Evolutionary conservation across 1,140 invertebrate species (phyloP), one percentile per base, ranked within the genome.

Genomic region (Phthorimaea operculella): DNA sequence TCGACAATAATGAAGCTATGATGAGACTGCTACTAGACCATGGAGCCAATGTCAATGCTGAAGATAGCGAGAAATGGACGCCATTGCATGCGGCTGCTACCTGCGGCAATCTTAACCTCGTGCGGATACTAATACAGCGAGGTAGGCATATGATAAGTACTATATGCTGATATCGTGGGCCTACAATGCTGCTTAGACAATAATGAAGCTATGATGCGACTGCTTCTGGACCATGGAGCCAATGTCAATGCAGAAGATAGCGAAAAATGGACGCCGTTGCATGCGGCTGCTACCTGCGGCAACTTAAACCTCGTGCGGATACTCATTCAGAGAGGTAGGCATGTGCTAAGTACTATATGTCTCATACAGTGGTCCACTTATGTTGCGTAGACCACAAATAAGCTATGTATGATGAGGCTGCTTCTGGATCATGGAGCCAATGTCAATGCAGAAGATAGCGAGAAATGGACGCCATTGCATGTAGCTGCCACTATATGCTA

Each of bases 151-250:
- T n/a, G n/a, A n/a, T n/a, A n/a, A n/a, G n/a, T n/a, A n/a, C n/a
- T n/a, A n/a, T n/a, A n/a, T n/a, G n/a, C n/a, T n/a, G n/a, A n/a
- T n/a, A n/a, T n/a, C n/a, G n/a, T n/a, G n/a, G n/a, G n/a, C n/a
- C 98, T 99, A 87, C 98, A 99, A 88, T 99, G 97, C 83, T 99
- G 98, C 76, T 99, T 99, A 66, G 98, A 99, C 83, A 96, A 99
- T 79, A 99, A 97, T 82, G 95, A 98, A 81, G 94, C 97, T 52
- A 98, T 28, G 21, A 28, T 4, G 2, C 2, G 21, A 6, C 21
- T 28, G 2, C 21, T 28, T 28, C 21, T 28, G 21, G 21, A 6
- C 6, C 95, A 95, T 86, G 96, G 96, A 50, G 98, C 97, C 21
- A 95, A 99, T 82, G 97, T 99, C 0, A 99, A 99, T 87, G 96